phyloP scores from a whole-genome alignment of 2,888 invertebrate genomes.

The Cataglyphis cursor region DNA sequence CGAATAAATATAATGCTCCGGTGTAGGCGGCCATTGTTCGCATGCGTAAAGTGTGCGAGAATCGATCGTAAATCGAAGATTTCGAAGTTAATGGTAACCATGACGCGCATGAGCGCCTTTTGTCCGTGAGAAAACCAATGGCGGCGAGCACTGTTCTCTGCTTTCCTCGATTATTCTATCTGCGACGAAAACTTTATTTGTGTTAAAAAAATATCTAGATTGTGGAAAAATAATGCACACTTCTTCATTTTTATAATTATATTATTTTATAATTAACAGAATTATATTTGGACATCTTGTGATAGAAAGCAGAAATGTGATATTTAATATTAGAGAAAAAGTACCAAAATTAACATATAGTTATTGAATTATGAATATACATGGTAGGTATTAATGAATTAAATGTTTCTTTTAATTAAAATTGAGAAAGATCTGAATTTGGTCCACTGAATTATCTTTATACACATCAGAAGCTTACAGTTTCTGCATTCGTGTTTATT shows the following conservation, averaged over 20 bases:
- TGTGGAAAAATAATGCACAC: not conserved
- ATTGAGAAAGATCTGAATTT: not conserved
- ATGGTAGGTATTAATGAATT: not conserved
- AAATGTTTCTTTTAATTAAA: not conserved
- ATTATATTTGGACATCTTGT: not conserved
- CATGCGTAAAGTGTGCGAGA: conserved; percentile 58
- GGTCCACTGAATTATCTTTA: not conserved
- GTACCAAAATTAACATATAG: not conserved
- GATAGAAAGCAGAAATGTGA: not conserved
- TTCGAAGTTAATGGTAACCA: conserved; percentile 76
- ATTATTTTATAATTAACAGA: too few species aligned
- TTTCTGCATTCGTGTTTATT: not conserved
- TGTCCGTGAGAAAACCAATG: conserved; percentile 66
- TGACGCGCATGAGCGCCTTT: conserved; percentile 47
- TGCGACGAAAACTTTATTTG: not conserved
- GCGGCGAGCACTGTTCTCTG: not conserved
- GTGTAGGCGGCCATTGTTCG: conserved; percentile 53
- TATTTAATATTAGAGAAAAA: not conserved
- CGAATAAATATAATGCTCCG: conserved; percentile 51
- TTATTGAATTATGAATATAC: not conserved
- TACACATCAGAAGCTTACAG: not conserved
- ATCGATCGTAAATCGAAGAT: conserved; percentile 80
- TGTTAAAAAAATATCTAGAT: not conserved
- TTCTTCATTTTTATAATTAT: not conserved
- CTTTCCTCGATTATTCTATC: conserved; percentile 3